phyloP scores from a whole-genome alignment of 2,888 invertebrate genomes.

The Theristus sp. region DNA sequence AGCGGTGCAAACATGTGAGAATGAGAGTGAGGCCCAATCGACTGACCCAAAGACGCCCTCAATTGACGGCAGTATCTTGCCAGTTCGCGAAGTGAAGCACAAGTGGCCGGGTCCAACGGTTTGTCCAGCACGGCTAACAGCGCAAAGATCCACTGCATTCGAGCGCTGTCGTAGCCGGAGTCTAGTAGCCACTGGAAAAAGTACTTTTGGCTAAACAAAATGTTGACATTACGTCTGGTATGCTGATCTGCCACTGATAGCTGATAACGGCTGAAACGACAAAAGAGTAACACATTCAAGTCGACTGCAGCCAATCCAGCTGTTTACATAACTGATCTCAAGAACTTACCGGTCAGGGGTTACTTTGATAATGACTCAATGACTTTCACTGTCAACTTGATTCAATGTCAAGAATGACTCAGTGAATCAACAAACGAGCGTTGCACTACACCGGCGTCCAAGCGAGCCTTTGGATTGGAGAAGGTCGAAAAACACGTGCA shows the following conservation, averaged over 20 bases:
- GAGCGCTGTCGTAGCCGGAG: not conserved
- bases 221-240: too few relatives aligned
- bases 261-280: not conserved
- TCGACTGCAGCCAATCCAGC: too few relatives aligned
- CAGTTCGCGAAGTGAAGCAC: constrained; percentile 44
- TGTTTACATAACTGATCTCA: too few relatives aligned
- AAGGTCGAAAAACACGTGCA: too few relatives aligned
- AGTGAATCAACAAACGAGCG: too few relatives aligned
- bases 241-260: not conserved
- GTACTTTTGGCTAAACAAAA: not conserved
- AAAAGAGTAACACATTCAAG: too few relatives aligned
- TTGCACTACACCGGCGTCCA: too few relatives aligned
- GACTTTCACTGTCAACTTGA: too few relatives aligned
- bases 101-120: constrained; percentile 47
- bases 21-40: not conserved
- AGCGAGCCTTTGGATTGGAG: too few relatives aligned
- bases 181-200: not conserved
- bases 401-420: too few relatives aligned
- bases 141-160: constrained; percentile 45
- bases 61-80: constrained; percentile 41
- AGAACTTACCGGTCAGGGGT: too few relatives aligned
- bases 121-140: constrained; percentile 45
- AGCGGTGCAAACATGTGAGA: not conserved
- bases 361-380: too few relatives aligned
- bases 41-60: not conserved